Evolutionary conservation across 2,797 vertebrate genomes (phyloP).

Genomic region (Scleropages formosus): DNA sequence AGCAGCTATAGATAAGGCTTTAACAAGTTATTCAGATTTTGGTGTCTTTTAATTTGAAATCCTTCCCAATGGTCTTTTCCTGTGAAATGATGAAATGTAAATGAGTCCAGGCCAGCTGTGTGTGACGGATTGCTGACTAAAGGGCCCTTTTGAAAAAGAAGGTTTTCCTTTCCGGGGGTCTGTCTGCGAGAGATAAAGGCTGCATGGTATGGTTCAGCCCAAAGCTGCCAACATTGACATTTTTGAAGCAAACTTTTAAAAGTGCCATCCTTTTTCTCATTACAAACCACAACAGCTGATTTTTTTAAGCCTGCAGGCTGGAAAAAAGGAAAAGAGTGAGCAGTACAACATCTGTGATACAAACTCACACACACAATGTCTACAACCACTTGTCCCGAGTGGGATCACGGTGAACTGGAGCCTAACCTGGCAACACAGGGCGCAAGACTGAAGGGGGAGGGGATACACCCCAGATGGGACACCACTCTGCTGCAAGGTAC

Average conservation of each 20-base stretch:
- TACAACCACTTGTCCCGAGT: too few relatives aligned
- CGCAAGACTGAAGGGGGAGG: too few relatives aligned
- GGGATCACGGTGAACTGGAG: too few relatives aligned
- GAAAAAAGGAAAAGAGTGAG: neutral
- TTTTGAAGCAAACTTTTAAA: slow-evolving; percentile 56
- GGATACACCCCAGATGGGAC: too few relatives aligned
- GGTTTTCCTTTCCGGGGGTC: slow-evolving; percentile 61
- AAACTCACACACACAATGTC: too few relatives aligned
- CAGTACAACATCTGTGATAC: too few relatives aligned
- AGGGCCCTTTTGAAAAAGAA: slow-evolving; percentile 61
- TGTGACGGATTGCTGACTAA: slow-evolving; percentile 56
- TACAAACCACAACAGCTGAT: neutral
- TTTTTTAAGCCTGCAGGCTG: neutral
- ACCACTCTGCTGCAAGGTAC: too few relatives aligned
- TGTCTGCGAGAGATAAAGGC: slow-evolving; percentile 72
- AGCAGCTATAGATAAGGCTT: slow-evolving; percentile 64
- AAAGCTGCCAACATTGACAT: slow-evolving; percentile 63
- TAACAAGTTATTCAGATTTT: slow-evolving; percentile 76
- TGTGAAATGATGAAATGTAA: slow-evolving; percentile 75
- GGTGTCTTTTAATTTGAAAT: slow-evolving; percentile 66
- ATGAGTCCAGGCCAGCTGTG: slow-evolving; percentile 59
- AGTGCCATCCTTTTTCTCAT: neutral
- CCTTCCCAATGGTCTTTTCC: slow-evolving; percentile 55
- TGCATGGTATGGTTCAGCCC: slow-evolving; percentile 68
- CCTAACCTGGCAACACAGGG: too few relatives aligned